phyloP scores from a whole-genome alignment of 2,113 vertebrate genomes.

The Axis porcinus region DNA sequence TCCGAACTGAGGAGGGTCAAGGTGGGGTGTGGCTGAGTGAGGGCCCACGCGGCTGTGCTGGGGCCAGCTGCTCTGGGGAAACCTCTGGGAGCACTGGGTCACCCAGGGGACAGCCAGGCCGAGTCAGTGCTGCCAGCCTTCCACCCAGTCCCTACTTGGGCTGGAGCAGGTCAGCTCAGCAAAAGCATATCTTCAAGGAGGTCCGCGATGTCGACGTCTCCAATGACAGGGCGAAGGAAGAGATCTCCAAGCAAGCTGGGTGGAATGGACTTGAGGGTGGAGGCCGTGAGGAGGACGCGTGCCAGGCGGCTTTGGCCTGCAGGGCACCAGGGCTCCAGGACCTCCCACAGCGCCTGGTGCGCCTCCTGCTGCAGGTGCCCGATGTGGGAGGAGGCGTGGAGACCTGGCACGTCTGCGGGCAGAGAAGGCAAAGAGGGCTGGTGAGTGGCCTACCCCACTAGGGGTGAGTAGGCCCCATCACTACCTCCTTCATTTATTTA shows the following conservation, averaged over 20 bases:
- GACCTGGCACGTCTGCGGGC: conserved; percentile 85
- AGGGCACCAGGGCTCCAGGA: conserved; percentile 83
- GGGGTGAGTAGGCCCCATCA: too few relatives aligned
- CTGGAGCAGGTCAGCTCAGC: conserved; percentile 53
- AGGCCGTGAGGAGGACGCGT: conserved; percentile 83
- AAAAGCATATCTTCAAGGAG: conserved; percentile 90
- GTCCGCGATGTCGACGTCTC: conserved; percentile 84
- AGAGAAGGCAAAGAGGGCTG: not conserved
- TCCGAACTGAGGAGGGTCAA: not conserved
- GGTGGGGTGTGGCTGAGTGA: not conserved
- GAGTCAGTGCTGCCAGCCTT: not conserved
- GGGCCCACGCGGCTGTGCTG: not conserved
- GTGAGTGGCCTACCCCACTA: not conserved
- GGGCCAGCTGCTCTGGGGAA: not conserved
- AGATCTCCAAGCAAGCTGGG: conserved; percentile 87
- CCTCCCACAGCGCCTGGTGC: conserved; percentile 86
- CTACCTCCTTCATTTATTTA: not conserved
- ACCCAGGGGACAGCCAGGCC: not conserved
- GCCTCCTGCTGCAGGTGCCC: conserved; percentile 90
- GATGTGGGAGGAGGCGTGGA: conserved; percentile 83
- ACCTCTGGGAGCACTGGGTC: not conserved
- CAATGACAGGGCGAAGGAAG: conserved; percentile 92
- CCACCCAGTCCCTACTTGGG: not conserved
- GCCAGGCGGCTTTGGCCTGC: conserved; percentile 84
- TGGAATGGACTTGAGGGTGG: conserved; percentile 86